Evolutionary conservation across 2,888 invertebrate genomes (phyloP), one percentile per base, ranked within the genome.

Genomic region (Eupithecia insigniata): DNA sequence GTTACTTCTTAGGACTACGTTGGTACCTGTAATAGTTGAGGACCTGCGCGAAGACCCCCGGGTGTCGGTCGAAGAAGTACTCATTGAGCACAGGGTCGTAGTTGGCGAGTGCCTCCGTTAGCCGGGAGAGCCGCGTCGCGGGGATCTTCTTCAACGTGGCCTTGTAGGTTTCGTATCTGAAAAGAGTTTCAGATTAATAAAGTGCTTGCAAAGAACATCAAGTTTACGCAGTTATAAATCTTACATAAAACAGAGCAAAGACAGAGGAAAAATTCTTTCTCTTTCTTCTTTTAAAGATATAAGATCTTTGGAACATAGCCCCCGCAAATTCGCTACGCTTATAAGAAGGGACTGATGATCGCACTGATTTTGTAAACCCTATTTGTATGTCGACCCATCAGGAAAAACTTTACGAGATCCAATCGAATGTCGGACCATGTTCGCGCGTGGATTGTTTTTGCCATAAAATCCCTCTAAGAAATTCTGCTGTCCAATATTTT

Each of bases 61-160:
- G 99, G 95, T 99, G 99, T 82, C 99, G 95, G 94, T 99, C 99
- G 95, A 99, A 99, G 96, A 99, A 99, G 95, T 99, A 99, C 95
- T 99, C 99, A 94, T 99, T 99, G 85, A 99, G 96, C 86, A 99
- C 98, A 67, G 99, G 99, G 95, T 99, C 99, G 95, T 99, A 99
- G 95, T 99, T 99, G 89, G 99, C 99, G 85, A 99, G 95, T 62
- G 99, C 99, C 93, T 99, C 99, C 76, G 98, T 99, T 80, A 99
- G 96, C 78, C 99, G 95, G 67, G 99, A 99, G 80, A 99, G 95
- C 78, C 99, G 95, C 68, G 99, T 99, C 85, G 99, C 99, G 51
- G 99, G 99, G 88, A 99, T 99, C 95, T 99, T 99, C 95, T 99
- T 99, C 85, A 99, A 94, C 77, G 99, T 99, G 78, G 98, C 98